These are phyloP conservation scores for Cepphus grylle DNA, from an alignment of 2,113 vertebrate genomes.

Conservation along the genomic window DNA sequence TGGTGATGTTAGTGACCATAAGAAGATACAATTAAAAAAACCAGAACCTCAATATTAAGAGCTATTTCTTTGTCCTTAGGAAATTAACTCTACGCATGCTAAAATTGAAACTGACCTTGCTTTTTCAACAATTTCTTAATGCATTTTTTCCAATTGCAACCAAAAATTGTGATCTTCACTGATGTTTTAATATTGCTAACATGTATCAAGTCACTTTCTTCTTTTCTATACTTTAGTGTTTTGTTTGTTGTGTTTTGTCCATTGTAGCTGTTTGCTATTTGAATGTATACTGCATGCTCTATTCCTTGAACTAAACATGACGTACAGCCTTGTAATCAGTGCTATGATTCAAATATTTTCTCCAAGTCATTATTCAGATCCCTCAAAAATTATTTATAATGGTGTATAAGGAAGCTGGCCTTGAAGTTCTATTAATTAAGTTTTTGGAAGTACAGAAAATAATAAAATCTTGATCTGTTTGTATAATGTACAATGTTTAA, in stretches of 20 bases:
- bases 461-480: neutral
- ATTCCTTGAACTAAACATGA: neutral
- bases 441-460: neutral
- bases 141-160: neutral
- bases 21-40: neutral
- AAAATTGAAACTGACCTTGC: neutral
- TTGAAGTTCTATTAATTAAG: neutral
- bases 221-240: neutral
- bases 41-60: neutral
- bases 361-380: neutral
- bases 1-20: neutral
- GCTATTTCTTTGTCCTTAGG: neutral
- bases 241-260: neutral
- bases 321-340: neutral
- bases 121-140: neutral
- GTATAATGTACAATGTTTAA: neutral
- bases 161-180: neutral
- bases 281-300: neutral
- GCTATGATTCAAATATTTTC: neutral
- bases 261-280: neutral
- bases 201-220: neutral
- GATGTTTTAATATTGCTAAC: neutral
- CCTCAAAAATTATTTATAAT: neutral
- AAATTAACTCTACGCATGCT: neutral
- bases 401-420: neutral